Conservation (phyloP, 1,140 invertebrate genomes). For the Scaptodrosophila lebanonensis region DNA sequence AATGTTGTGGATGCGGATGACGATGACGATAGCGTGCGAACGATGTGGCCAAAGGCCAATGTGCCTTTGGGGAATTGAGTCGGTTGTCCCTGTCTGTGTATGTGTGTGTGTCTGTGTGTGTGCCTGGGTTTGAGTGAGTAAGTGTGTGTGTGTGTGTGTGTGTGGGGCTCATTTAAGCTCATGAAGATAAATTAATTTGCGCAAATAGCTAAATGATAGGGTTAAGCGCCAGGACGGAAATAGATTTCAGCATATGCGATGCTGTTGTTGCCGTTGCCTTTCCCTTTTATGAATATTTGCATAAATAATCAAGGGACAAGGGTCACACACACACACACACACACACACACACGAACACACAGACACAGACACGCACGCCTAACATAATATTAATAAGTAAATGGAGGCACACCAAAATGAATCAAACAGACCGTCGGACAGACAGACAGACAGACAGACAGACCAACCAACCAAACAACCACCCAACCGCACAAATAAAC, state of each 20-base stretch:
- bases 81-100: not conserved
- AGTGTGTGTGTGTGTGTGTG: slow-evolving; percentile 19
- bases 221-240: slow-evolving; percentile 36
- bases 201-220: slow-evolving; percentile 54
- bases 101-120: no score
- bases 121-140: no score
- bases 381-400: no score
- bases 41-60: slow-evolving; percentile 12
- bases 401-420: no score
- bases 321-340: slow-evolving; percentile 5
- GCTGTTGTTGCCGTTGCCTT: not conserved
- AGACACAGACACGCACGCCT: no score
- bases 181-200: slow-evolving; percentile 63
- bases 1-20: no score
- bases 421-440: no score
- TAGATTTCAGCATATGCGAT: slow-evolving; percentile 30
- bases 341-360: no score
- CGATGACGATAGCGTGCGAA: slow-evolving; percentile 13
- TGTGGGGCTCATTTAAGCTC: not conserved
- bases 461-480: no score
- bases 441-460: no score
- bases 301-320: slow-evolving; percentile 34
- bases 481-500: no score
- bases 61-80: slow-evolving; percentile 27
- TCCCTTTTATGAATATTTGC: slow-evolving; percentile 25